Conservation (phyloP, 2,888 invertebrate genomes). For the Meiosimyza decipiens region DNA sequence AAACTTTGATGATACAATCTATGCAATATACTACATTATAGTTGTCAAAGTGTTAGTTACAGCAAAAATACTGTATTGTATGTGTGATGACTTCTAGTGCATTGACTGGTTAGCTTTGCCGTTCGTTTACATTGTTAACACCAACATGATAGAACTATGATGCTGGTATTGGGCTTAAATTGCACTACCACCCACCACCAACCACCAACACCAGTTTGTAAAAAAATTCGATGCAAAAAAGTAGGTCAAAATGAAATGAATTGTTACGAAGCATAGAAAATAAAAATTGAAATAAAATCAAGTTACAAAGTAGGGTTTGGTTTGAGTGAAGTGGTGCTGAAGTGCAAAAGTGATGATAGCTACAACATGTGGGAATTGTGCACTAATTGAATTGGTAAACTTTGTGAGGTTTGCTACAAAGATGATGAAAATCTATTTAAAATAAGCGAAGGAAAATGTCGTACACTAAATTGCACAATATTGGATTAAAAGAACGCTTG, state of each 20-base stretch:
- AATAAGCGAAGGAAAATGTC: not conserved
- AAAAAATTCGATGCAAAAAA: conserved; percentile 12
- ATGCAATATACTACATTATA: not conserved
- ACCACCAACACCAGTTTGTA: too few relatives aligned
- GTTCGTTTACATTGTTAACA: conserved; percentile 8
- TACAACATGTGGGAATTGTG: too few relatives aligned
- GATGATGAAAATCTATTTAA: not conserved
- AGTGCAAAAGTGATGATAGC: not conserved
- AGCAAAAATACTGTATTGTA: not conserved
- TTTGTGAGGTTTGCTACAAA: not conserved
- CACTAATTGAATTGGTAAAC: too few relatives aligned
- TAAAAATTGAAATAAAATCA: conserved; percentile 19
- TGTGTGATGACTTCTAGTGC: not conserved
- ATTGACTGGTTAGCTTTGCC: conserved; percentile 14
- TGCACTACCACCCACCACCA: too few relatives aligned
- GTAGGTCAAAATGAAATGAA: conserved; percentile 31
- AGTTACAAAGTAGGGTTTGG: conserved; percentile 1
- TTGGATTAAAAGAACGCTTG: too few relatives aligned
- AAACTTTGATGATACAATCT: conserved; percentile 2
- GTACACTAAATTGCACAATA: not conserved
- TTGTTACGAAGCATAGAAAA: conserved; percentile 16
- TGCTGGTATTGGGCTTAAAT: too few relatives aligned
- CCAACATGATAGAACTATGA: conserved; percentile 3
- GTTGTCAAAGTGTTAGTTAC: too few relatives aligned
- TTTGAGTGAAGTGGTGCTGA: not conserved